A percentile compares a stretch with the other conserved stretches of the same genome.
These are phyloP conservation scores for Thalassaphorura encarpata DNA, from an alignment of 1,140 invertebrate genomes.

Conservation along the genomic window DNA sequence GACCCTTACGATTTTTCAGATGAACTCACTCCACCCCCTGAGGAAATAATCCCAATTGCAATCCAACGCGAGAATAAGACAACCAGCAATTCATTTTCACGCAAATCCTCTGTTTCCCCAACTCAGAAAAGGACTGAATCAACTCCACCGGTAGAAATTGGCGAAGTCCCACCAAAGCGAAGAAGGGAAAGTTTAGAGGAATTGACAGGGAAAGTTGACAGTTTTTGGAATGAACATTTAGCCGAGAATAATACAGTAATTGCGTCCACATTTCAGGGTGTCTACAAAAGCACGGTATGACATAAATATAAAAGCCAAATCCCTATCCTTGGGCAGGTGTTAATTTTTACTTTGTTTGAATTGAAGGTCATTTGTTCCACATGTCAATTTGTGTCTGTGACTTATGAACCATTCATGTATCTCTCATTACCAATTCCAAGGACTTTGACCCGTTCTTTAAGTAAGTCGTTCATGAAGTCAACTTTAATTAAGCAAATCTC, in stretches of 20 bases:
- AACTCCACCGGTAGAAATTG: no score
- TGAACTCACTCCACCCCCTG: no score
- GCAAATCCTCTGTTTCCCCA: no score
- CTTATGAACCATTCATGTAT: constrained; percentile 65
- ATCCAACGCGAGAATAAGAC: no score
- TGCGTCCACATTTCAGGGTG: constrained; percentile 47
- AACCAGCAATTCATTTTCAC: no score
- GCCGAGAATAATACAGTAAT: constrained; percentile 51
- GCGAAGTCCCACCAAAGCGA: neutral
- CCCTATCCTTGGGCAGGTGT: neutral
- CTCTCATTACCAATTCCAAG: constrained; percentile 57
- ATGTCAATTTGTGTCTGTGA: constrained; percentile 56
- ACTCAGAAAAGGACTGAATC: no score
- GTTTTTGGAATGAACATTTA: constrained; percentile 53
- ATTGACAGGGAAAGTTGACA: constrained; percentile 42
- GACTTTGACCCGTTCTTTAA: constrained; percentile 54
- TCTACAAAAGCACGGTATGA: constrained; percentile 59
- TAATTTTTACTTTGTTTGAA: neutral
- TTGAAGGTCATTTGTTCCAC: constrained; percentile 55
- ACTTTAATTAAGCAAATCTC: neutral
- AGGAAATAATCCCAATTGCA: no score
- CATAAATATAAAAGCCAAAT: no score
- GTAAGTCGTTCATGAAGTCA: constrained; percentile 35
- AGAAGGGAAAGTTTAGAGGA: neutral
- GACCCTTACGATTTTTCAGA: no score